These are phyloP conservation scores for Syndactyla subalaris DNA, from an alignment of 2,797 vertebrate species.

Conservation along the genomic window DNA sequence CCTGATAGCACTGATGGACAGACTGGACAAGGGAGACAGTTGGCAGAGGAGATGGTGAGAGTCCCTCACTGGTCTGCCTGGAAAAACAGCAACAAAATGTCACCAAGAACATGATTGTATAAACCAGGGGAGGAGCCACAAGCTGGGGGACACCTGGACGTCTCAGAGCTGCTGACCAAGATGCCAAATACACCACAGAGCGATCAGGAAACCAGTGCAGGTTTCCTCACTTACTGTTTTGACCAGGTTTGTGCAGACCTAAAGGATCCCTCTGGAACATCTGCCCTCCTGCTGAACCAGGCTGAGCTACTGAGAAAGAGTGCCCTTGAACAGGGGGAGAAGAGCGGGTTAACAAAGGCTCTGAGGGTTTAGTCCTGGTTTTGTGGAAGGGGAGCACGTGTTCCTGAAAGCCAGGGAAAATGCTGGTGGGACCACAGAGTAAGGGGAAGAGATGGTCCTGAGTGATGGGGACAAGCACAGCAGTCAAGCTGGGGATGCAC, in stretches of 20 bases:
- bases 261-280: neutral
- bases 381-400: neutral
- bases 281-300: neutral
- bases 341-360: neutral
- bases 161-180: neutral
- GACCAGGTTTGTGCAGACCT: neutral
- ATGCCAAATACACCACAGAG: neutral
- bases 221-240: neutral
- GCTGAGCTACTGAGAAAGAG: neutral
- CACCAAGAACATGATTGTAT: neutral
- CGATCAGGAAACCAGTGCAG: neutral
- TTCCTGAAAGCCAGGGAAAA: neutral
- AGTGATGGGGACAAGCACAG: neutral
- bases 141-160: neutral
- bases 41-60: neutral
- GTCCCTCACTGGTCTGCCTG: neutral
- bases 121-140: neutral
- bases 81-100: neutral
- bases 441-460: neutral
- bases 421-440: accelerated
- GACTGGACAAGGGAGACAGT: neutral
- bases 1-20: neutral
- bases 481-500: neutral
- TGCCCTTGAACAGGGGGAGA: neutral
- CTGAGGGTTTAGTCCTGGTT: neutral